Conservation (phyloP, 2,888 invertebrate genomes). For the Aporophyla nigra region DNA sequence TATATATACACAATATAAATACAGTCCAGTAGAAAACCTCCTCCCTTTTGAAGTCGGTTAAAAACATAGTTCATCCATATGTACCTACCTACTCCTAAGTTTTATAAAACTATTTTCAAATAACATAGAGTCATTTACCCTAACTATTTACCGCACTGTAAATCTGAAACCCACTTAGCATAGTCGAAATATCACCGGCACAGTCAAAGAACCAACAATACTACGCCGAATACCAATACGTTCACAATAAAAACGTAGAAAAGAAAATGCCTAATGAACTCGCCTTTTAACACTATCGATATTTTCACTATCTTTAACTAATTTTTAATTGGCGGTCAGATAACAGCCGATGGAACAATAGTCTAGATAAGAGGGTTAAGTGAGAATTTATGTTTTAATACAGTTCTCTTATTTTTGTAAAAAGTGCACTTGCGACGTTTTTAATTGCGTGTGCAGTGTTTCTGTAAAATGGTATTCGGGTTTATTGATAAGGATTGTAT, state of each 20-base stretch:
- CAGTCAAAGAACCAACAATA: constrained; percentile 37
- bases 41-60: too few relatives aligned
- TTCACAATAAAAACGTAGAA: constrained; percentile 54
- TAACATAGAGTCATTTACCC: constrained; percentile 4
- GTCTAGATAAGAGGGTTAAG: constrained; percentile 80
- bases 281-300: constrained; percentile 69
- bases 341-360: constrained; percentile 80
- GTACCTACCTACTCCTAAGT: background rate
- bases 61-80: too few relatives aligned
- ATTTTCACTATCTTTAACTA: constrained; percentile 74
- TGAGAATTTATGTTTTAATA: constrained; percentile 86
- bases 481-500: constrained; percentile 34
- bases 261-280: constrained; percentile 63
- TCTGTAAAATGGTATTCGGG: constrained; percentile 45
- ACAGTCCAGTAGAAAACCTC: too few relatives aligned
- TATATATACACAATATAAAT: too few relatives aligned
- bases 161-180: constrained; percentile 45
- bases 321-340: constrained; percentile 84
- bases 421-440: constrained; percentile 38
- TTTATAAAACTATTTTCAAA: constrained; percentile 2
- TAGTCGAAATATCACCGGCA: constrained; percentile 43
- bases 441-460: constrained; percentile 48
- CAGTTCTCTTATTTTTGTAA: constrained; percentile 54
- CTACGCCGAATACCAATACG: constrained; percentile 39
- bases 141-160: constrained; percentile 14